Conservation (phyloP, 2,113 vertebrate species). For the Mormyrus lacerda region DNA sequence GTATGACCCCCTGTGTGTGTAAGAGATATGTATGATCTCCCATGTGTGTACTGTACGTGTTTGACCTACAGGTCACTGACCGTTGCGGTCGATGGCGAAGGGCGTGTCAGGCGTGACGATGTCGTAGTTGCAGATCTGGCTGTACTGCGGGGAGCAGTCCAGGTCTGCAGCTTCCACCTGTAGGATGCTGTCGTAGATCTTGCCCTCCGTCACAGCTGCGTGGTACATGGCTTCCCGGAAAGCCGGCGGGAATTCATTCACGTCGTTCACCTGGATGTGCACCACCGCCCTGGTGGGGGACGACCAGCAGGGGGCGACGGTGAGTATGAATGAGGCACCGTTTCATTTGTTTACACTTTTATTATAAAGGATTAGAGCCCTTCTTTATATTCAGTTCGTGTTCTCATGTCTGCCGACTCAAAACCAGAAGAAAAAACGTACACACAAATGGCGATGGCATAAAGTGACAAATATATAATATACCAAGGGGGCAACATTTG, state of each 20-base stretch:
- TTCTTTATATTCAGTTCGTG: neutral
- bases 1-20: neutral
- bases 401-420: neutral
- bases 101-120: slow-evolving; percentile 78
- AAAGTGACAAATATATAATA: neutral
- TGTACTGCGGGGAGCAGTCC: slow-evolving; percentile 94
- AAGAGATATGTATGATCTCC: neutral
- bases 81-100: slow-evolving; percentile 93
- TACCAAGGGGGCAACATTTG: neutral
- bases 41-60: neutral
- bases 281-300: slow-evolving; percentile 77
- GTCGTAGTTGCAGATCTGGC: slow-evolving; percentile 96
- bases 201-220: slow-evolving; percentile 79
- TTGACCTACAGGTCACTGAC: slow-evolving; percentile 60
- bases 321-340: neutral
- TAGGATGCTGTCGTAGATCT: slow-evolving; percentile 91
- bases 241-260: slow-evolving; percentile 88
- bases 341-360: neutral
- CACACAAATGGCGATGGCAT: neutral
- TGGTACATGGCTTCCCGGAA: slow-evolving; percentile 81
- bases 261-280: slow-evolving; percentile 92
- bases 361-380: neutral
- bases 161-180: slow-evolving; percentile 90
- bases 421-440: neutral
- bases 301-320: slow-evolving; percentile 14